phyloP scores from a whole-genome alignment of 2,888 invertebrate species.

The Ptychoptera contaminata region DNA sequence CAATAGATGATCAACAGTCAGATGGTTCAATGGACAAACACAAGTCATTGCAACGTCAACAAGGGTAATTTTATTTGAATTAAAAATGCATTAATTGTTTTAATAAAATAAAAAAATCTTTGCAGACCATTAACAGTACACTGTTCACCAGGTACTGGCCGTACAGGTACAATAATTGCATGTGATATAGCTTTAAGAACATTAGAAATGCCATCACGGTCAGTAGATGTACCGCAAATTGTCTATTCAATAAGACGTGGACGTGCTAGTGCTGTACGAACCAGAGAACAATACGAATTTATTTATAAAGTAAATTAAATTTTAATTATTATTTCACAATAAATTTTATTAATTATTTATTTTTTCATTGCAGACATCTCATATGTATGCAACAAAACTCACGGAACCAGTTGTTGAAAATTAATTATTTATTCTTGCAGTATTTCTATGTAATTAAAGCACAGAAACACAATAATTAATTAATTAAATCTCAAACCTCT shows the following conservation, averaged over 20 bases:
- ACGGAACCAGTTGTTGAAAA: slow-evolving; percentile 53
- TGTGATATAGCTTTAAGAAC: slow-evolving; percentile 78
- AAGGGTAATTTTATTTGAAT: slow-evolving; percentile 31
- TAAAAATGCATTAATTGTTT: slow-evolving; percentile 17
- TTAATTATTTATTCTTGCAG: slow-evolving; percentile 12
- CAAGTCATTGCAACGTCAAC: slow-evolving; percentile 16
- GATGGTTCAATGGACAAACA: slow-evolving; percentile 13
- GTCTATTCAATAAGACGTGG: slow-evolving; percentile 74
- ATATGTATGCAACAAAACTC: slow-evolving; percentile 69
- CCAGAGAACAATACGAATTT: slow-evolving; percentile 82
- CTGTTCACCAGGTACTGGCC: slow-evolving; percentile 82
- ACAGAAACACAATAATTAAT: too few species aligned
- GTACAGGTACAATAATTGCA: slow-evolving; percentile 73
- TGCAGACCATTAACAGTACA: slow-evolving; percentile 61
- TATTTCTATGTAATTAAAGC: background rate
- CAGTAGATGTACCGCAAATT: slow-evolving; percentile 72
- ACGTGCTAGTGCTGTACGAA: slow-evolving; percentile 77
- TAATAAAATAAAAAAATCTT: slow-evolving; percentile 5
- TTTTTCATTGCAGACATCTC: slow-evolving; percentile 48
- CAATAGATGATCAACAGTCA: slow-evolving; percentile 5
- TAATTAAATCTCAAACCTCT: too few species aligned
- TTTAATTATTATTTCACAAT: background rate
- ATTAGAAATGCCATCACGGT: slow-evolving; percentile 56
- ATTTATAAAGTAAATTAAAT: slow-evolving; percentile 59
- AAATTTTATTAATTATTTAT: background rate